These are phyloP conservation scores for Aphrophora alni DNA, from an alignment of 2,888 invertebrate genomes.

Conservation along the genomic window DNA sequence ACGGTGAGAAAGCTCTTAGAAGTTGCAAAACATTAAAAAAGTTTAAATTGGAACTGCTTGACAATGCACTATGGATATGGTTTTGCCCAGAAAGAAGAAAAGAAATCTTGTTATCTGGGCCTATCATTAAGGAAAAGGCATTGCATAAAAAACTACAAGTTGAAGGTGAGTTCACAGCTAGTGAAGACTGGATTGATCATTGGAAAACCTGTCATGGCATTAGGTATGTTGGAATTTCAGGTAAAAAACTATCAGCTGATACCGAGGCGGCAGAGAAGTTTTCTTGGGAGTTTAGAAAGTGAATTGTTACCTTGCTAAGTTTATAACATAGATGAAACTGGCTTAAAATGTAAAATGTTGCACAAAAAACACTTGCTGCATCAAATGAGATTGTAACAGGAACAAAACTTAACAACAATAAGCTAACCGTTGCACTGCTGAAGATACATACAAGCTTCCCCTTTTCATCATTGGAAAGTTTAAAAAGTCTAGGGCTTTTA, in stretches of 20 bases:
- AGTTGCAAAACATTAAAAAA: constrained; percentile 29
- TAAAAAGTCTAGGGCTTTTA: neutral
- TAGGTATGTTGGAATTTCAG: constrained; percentile 30
- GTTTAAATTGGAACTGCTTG: no score
- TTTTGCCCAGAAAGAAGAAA: neutral
- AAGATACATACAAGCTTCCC: neutral
- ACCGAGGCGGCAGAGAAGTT: no score
- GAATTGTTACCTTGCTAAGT: constrained; percentile 42
- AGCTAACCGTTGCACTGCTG: neutral
- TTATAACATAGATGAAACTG: neutral
- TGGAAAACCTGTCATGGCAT: constrained; percentile 37
- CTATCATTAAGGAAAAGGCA: neutral
- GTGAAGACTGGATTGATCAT: no score
- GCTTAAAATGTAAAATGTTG: neutral
- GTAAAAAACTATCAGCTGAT: constrained; percentile 40
- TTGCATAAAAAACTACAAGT: constrained; percentile 39
- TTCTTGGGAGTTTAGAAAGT: no score
- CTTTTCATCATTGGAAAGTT: neutral
- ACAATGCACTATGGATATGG: constrained; percentile 31
- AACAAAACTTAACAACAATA: neutral
- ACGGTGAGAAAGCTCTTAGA: constrained; percentile 32
- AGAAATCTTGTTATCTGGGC: no score
- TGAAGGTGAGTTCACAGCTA: constrained; percentile 27
- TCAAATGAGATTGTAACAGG: neutral
- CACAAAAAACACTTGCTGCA: neutral